phyloP scores from a whole-genome alignment of 2,113 vertebrate species.

The Catagonus wagneri region DNA sequence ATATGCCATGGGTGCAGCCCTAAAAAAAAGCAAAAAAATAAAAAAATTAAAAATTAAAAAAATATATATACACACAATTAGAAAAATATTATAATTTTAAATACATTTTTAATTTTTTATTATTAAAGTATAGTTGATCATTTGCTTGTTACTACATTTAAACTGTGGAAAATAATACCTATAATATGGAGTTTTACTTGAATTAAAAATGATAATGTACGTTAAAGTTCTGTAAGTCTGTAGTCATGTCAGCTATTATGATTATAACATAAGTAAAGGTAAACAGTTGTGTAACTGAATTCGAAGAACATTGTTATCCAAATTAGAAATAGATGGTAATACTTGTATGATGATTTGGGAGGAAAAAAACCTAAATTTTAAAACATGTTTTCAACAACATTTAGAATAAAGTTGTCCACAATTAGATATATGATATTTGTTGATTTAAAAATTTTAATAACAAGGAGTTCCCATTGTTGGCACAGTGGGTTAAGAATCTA shows the following conservation, averaged over 20 bases:
- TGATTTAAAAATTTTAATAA: constrained; percentile 42
- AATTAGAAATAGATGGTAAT: not conserved
- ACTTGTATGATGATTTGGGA: not conserved
- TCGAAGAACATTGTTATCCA: not conserved
- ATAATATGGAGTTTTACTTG: not conserved
- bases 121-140: no score
- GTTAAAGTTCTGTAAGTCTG: not conserved
- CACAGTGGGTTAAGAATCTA: no score
- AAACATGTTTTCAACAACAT: constrained; percentile 46
- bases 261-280: constrained; percentile 29
- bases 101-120: not conserved
- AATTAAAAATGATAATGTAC: not conserved
- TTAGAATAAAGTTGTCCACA: not conserved
- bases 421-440: not conserved
- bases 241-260: not conserved
- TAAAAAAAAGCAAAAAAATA: no score
- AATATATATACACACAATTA: not conserved
- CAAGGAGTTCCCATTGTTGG: no score
- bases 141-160: not conserved
- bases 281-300: not conserved
- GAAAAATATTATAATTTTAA: constrained; percentile 3
- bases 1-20: no score
- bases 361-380: constrained; percentile 33
- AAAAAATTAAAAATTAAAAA: no score
- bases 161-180: not conserved